Percentiles rank a stretch among this genome's conserved stretches.
Conservation (phyloP, 2,888 invertebrate species). For the Oscheius sp. region DNA sequence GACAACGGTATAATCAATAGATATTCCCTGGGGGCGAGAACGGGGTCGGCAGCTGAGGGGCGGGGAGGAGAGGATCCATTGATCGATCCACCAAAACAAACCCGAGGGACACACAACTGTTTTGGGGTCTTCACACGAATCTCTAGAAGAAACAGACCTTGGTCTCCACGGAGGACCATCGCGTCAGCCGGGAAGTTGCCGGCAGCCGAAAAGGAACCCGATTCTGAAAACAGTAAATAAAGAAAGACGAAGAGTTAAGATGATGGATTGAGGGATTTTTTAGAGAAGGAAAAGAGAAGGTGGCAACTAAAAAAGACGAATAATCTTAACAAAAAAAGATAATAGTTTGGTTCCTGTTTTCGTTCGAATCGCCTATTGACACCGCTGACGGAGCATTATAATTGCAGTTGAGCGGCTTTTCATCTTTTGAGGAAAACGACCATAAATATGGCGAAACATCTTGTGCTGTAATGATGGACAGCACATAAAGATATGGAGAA, state of each 20-base stretch:
- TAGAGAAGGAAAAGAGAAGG: neutral
- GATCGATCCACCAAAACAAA: conserved; percentile 19
- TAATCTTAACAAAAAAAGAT: neutral
- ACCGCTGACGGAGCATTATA: neutral
- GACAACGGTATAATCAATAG: neutral
- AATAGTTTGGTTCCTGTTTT: neutral
- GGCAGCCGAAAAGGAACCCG: conserved; percentile 28
- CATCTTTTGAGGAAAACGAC: conserved; percentile 11
- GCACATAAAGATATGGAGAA: conserved; percentile 18
- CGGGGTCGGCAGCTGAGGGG: conserved; percentile 22
- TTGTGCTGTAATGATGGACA: neutral
- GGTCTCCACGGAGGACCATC: conserved; percentile 32
- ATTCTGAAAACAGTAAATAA: conserved; percentile 13
- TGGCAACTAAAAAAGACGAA: neutral
- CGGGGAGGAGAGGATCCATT: conserved; percentile 20
- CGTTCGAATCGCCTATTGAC: no score
- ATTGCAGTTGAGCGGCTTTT: neutral
- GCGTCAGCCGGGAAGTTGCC: conserved; percentile 21
- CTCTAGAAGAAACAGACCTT: conserved; percentile 12
- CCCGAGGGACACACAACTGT: conserved; percentile 7
- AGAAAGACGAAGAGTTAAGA: conserved; percentile 1
- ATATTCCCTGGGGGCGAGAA: neutral
- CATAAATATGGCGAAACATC: conserved; percentile 3
- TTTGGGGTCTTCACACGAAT: neutral
- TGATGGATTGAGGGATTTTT: neutral